phyloP scores from a whole-genome alignment of 2,797 vertebrate species.

The Myotis myotis region DNA sequence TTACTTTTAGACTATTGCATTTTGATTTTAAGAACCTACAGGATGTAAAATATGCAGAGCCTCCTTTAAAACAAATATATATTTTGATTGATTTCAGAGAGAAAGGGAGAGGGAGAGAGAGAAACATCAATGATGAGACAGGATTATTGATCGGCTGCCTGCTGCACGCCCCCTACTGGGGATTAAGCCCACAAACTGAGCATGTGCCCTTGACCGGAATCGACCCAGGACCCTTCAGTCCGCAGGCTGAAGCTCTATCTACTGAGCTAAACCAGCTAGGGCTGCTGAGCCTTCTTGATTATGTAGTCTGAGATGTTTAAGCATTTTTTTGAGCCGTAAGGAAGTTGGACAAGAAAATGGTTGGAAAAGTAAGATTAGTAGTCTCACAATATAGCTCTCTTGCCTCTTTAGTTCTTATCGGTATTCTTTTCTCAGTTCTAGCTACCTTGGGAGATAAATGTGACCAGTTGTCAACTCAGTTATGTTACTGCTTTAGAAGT shows the following conservation, averaged over 20 bases:
- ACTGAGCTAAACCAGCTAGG: too few species aligned
- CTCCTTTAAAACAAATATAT: too few species aligned
- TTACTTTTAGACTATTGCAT: not conserved
- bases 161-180: too few species aligned
- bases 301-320: not conserved
- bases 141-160: too few species aligned
- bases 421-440: slow-evolving; percentile 40
- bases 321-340: accelerated
- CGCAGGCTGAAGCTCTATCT: too few species aligned
- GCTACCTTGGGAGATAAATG: not conserved
- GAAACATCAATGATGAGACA: too few species aligned
- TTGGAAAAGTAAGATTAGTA: not conserved
- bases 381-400: not conserved
- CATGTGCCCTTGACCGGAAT: too few species aligned
- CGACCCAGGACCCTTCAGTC: too few species aligned
- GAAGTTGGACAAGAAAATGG: not conserved
- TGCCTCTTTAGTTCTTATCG: slow-evolving; percentile 41
- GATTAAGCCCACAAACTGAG: too few species aligned
- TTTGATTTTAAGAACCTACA: not conserved
- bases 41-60: not conserved
- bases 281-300: not conserved
- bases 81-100: too few species aligned
- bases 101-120: too few species aligned
- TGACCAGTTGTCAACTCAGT: slow-evolving; percentile 34
- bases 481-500: slow-evolving; percentile 55